Evolutionary conservation across 2,888 invertebrate species (phyloP), one percentile per base, ranked within the genome.

Genomic region (Parasteatoda lunata): DNA sequence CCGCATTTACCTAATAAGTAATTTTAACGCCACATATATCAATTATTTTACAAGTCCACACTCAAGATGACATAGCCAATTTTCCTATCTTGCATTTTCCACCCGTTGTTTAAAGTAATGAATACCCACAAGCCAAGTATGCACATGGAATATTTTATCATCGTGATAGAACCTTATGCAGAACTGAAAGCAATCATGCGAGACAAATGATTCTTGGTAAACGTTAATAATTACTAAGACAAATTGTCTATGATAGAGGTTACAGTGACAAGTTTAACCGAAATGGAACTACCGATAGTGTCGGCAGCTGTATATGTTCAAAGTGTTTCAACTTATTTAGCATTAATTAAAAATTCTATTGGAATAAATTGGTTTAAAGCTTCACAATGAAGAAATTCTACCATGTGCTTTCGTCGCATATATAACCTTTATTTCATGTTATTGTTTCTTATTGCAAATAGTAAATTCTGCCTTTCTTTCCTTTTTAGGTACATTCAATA

Each of bases 211-310:
- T 52, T 51, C 65, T 64, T 72, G 71, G 83, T 77, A 72, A 71
- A 77, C 77, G 77, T 77, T 84, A 77, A 84, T 84, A 84, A 84
- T 84, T 84, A 77, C 83, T 71, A 84, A 84, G 83, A 84, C 83
- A 84, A 84, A 84, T 84, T 84, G 77, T 77, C 72, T 49, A 70
- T 84, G 77, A 84, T 84, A 77, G 83, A 59, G 66, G 77, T 72
- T 77, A 77, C 66, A 66, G 65, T 66, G 77, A 77, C 77, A 77
- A 66, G 77, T 69, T 65, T 52, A 54, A 7, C 77, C 51, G 77
- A 77, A 77, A 77, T 77, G 83, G 77, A 65, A 84, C 77, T 11
- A 77, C 77, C 83, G 77, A 77, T 84, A 84, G 77, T 77, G 77
- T 72, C 81, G 5, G 52, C 47, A 15, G 30, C 54, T 47, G 66